Evolutionary conservation across 2,888 invertebrate species (phyloP).

Genomic region (Rhagonycha lutea): DNA sequence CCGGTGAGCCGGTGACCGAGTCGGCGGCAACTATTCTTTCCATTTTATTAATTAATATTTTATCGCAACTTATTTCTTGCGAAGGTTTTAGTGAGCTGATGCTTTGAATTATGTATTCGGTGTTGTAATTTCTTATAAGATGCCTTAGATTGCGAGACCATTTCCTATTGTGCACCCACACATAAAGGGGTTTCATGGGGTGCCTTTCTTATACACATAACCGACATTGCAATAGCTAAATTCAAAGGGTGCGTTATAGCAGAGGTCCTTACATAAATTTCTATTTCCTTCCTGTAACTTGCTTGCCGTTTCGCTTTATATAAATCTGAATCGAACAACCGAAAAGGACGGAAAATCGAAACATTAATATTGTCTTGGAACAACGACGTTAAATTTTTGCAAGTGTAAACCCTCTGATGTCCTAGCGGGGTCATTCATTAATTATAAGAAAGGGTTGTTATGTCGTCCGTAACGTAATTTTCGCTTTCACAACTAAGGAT

Average conservation of each 20-base stretch:
- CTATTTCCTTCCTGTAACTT: constrained; percentile 29
- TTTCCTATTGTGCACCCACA: constrained; percentile 39
- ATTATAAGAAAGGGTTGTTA: constrained; percentile 42
- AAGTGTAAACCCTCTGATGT: constrained; percentile 40
- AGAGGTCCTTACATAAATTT: constrained; percentile 30
- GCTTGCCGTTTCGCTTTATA: constrained; percentile 16
- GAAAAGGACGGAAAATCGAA: constrained; percentile 2
- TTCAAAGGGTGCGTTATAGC: constrained; percentile 39
- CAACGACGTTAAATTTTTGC: constrained; percentile 33
- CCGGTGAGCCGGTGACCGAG: not conserved
- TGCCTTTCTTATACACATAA: constrained; percentile 41
- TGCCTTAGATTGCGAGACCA: constrained; percentile 30
- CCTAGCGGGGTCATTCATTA: constrained; percentile 42
- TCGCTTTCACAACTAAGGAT: constrained; percentile 18
- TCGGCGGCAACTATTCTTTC: not conserved
- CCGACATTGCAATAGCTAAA: constrained; percentile 41
- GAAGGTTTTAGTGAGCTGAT: not conserved
- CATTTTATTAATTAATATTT: not conserved
- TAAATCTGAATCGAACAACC: not conserved
- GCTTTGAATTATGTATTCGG: constrained; percentile 15
- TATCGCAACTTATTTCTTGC: not conserved
- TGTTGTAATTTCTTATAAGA: constrained; percentile 30
- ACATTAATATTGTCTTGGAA: constrained; percentile 16
- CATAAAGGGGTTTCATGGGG: constrained; percentile 42
- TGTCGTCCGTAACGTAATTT: constrained; percentile 34